Percentiles rank a stretch among this genome's conserved stretches.
Conservation (phyloP, 1,140 invertebrate genomes). For the Bombus superbus region DNA sequence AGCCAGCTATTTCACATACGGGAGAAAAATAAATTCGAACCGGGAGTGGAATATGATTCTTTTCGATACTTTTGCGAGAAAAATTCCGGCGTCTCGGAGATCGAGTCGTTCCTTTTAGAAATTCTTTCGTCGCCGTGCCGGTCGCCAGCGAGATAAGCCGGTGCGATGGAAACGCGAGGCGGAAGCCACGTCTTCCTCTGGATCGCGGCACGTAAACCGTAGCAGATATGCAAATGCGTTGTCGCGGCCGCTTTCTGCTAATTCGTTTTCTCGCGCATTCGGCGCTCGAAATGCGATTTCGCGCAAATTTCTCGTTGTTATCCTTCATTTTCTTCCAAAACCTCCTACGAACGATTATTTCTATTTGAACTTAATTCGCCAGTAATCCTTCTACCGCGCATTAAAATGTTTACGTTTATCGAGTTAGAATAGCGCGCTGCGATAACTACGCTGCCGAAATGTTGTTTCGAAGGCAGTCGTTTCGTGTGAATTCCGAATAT, state of each 20-base stretch:
- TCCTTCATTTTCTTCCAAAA: slow-evolving; percentile 10
- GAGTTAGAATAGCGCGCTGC: too few species aligned
- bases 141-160: slow-evolving; percentile 11
- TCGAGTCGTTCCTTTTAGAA: background rate
- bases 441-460: too few species aligned
- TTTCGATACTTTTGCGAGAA: background rate
- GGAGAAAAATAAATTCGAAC: background rate
- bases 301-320: slow-evolving; percentile 19
- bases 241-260: slow-evolving; percentile 29
- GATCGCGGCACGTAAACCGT: slow-evolving; percentile 15
- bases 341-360: background rate
- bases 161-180: background rate
- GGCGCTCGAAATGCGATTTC: slow-evolving; percentile 19
- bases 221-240: slow-evolving; percentile 26
- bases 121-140: background rate
- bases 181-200: slow-evolving; percentile 10
- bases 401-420: too few species aligned
- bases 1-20: background rate
- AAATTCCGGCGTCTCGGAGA: background rate
- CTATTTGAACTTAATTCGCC: background rate
- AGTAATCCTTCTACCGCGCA: too few species aligned
- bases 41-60: slow-evolving; percentile 12
- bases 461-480: too few species aligned
- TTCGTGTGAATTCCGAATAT: too few species aligned
- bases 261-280: slow-evolving; percentile 24